A percentile compares a stretch with the other conserved stretches of the same genome.
Conservation (phyloP, 1,140 invertebrate species). For the Drosophila hydei region DNA sequence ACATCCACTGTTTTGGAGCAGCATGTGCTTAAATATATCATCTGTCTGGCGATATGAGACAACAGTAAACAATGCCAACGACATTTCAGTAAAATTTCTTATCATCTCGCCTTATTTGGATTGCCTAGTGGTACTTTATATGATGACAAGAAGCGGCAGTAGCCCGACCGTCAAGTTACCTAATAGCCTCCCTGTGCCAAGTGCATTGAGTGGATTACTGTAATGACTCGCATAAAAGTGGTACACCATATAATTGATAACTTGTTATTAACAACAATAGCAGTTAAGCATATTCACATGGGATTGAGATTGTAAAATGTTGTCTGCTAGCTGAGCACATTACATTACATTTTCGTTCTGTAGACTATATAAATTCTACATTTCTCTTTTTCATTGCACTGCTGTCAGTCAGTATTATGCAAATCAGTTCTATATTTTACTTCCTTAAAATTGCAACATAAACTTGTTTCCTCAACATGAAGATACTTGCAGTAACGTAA, state of each 20-base stretch:
- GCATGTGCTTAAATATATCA: conserved; percentile 1
- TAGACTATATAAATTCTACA: neutral
- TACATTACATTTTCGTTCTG: conserved; percentile 9
- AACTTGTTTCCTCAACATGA: neutral
- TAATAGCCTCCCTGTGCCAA: neutral
- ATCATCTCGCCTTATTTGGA: conserved; percentile 17
- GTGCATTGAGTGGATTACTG: conserved; percentile 6
- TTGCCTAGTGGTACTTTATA: conserved; percentile 26
- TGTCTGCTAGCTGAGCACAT: neutral
- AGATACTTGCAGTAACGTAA: neutral
- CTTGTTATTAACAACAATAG: conserved; percentile 9
- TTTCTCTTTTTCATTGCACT: conserved; percentile 18
- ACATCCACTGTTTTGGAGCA: neutral
- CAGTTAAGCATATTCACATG: neutral
- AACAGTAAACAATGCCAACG: conserved; percentile 18
- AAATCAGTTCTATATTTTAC: neutral
- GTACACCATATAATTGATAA: conserved; percentile 22
- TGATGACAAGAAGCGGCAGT: conserved; percentile 11
- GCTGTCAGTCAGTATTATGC: neutral
- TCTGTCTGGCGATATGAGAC: neutral
- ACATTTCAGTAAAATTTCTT: conserved; percentile 12
- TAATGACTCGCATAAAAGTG: conserved; percentile 25
- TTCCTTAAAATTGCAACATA: conserved; percentile 11
- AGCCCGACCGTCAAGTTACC: conserved; percentile 11
- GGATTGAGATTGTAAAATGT: conserved; percentile 5